Conservation (phyloP, 2,888 invertebrate species). For the Marronus borbonicus region DNA sequence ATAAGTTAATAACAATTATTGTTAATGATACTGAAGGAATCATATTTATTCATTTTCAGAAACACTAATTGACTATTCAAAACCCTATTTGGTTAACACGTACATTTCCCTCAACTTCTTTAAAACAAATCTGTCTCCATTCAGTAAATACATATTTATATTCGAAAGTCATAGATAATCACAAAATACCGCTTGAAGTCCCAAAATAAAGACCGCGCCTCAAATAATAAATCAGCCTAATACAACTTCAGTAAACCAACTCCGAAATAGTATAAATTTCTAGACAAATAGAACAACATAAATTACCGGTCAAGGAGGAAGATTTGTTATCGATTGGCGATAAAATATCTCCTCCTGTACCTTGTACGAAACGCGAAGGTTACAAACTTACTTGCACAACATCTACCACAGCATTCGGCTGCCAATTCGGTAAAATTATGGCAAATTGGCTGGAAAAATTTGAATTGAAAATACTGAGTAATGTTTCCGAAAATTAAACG, state of each 20-base stretch:
- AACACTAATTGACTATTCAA: too few relatives aligned
- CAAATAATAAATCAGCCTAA: slow-evolving; percentile 30
- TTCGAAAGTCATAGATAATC: too few relatives aligned
- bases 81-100: too few relatives aligned
- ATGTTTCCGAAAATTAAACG: slow-evolving; percentile 17
- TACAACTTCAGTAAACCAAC: slow-evolving; percentile 39
- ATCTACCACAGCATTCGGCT: neutral
- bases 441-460: slow-evolving; percentile 2
- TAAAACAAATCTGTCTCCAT: too few relatives aligned
- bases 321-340: slow-evolving; percentile 42
- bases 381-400: slow-evolving; percentile 21
- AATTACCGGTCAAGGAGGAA: slow-evolving; percentile 45
- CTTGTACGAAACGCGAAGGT: slow-evolving; percentile 6
- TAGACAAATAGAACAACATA: slow-evolving; percentile 43
- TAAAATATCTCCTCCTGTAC: slow-evolving; percentile 30
- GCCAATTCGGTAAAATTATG: slow-evolving; percentile 17
- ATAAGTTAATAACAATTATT: too few relatives aligned
- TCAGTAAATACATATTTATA: too few relatives aligned
- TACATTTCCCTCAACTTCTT: too few relatives aligned
- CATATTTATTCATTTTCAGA: too few relatives aligned
- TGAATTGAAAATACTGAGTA: slow-evolving; percentile 15
- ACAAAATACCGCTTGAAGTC: neutral
- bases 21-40: too few relatives aligned
- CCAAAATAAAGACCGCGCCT: neutral
- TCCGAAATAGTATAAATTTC: slow-evolving; percentile 43